Evolutionary conservation across 2,113 vertebrate species (phyloP).

Genomic region (Zosterops hypoxanthus): DNA sequence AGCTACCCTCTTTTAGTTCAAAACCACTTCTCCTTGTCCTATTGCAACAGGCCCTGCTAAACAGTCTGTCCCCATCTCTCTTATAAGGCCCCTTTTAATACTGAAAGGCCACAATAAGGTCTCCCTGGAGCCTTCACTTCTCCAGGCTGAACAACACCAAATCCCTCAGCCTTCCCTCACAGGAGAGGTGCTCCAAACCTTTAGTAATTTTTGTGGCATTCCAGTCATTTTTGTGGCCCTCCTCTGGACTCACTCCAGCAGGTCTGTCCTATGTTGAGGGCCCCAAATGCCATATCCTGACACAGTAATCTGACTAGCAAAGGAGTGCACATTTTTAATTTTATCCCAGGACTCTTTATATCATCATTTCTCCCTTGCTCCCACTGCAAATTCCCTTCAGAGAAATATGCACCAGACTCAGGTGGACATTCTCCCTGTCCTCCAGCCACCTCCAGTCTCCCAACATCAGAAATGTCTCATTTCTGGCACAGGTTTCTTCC

Average conservation of each 20-base stretch:
- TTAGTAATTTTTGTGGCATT: not conserved
- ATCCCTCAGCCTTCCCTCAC: not conserved
- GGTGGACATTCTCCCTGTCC: not conserved
- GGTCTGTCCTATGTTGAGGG: not conserved
- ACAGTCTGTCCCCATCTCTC: not conserved
- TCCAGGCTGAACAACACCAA: not conserved
- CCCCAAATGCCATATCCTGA: not conserved
- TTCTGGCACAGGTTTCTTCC: not conserved
- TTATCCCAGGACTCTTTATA: not conserved
- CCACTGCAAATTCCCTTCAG: not conserved
- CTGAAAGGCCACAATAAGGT: not conserved
- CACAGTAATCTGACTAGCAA: not conserved
- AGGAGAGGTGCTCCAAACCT: not conserved
- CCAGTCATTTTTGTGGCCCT: not conserved
- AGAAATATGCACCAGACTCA: not conserved
- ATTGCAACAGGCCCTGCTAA: not conserved
- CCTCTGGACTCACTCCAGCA: not conserved
- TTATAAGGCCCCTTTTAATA: not conserved
- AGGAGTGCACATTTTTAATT: not conserved
- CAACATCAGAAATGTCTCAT: not conserved
- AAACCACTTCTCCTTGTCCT: not conserved
- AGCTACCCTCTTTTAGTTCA: not conserved
- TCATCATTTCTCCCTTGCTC: not conserved
- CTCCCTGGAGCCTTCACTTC: not conserved
- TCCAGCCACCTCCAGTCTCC: not conserved